These are phyloP conservation scores for Caerostris extrusa DNA, from an alignment of 1,140 invertebrate species.

Conservation along the genomic window DNA sequence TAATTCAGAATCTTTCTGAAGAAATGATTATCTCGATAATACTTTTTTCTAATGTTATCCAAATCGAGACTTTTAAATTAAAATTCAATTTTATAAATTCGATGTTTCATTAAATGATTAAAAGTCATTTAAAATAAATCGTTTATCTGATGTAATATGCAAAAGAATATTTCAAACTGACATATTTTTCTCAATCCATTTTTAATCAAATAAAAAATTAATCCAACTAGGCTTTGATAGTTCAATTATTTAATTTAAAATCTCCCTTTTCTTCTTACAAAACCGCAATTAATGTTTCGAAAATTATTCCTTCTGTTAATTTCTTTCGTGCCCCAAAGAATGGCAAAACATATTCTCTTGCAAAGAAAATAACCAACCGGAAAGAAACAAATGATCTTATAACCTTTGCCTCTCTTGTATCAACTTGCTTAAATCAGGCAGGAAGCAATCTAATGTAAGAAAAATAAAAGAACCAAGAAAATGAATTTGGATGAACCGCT, in stretches of 20 bases:
- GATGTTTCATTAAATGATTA: no score
- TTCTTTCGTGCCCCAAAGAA: not conserved
- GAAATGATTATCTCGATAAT: no score
- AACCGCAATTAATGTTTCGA: not conserved
- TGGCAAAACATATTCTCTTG: not conserved
- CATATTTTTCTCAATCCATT: not conserved
- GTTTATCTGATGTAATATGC: no score
- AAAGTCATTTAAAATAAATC: no score
- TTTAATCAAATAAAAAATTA: not conserved
- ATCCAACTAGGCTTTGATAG: not conserved
- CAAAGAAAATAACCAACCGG: conserved; percentile 23
- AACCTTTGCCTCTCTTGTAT: conserved; percentile 35
- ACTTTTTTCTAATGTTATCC: no score
- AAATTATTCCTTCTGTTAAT: conserved; percentile 20
- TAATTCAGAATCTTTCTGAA: no score
- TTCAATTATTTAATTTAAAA: conserved; percentile 13
- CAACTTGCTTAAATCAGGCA: conserved; percentile 39
- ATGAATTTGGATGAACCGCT: conserved; percentile 14
- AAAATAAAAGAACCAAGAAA: conserved; percentile 33
- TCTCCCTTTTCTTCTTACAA: not conserved
- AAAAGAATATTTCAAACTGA: no score
- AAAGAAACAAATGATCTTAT: conserved; percentile 33
- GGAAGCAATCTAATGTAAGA: conserved; percentile 40
- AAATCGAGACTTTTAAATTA: no score
- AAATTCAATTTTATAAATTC: no score